Evolutionary conservation across 2,888 invertebrate genomes (phyloP).

Genomic region (Atethmia centrago): DNA sequence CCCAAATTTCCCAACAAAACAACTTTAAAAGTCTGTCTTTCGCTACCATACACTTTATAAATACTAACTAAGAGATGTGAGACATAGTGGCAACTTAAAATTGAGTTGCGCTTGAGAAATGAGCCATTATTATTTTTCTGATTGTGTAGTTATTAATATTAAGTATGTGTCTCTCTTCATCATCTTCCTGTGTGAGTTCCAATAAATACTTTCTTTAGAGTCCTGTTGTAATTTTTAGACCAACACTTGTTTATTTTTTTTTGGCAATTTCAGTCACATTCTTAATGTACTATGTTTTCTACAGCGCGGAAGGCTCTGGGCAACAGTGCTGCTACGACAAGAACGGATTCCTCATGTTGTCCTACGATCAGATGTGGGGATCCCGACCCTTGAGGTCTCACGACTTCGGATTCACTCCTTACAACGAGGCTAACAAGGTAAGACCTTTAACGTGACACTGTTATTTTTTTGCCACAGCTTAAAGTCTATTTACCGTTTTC

Average conservation of each 20-base stretch:
- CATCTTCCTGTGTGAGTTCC: too few species aligned
- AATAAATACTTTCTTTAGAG: background rate
- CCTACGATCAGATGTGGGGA: conserved; percentile 98
- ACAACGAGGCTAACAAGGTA: conserved; percentile 98
- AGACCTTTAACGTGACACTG: background rate
- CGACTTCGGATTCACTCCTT: conserved; percentile 97
- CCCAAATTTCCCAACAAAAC: background rate
- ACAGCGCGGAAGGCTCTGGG: conserved; percentile 96
- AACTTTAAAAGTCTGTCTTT: background rate
- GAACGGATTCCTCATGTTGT: conserved; percentile 97
- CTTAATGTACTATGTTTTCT: conserved; percentile 45
- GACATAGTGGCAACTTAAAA: background rate
- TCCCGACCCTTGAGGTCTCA: conserved; percentile 96
- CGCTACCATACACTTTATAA: background rate
- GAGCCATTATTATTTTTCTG: background rate
- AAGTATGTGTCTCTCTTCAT: background rate
- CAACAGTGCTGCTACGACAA: conserved; percentile 99
- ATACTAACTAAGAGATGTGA: background rate
- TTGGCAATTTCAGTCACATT: background rate
- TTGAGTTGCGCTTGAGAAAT: background rate
- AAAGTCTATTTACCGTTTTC: too few species aligned
- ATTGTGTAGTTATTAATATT: background rate
- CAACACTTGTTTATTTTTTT: background rate
- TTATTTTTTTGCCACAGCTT: background rate
- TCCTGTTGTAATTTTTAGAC: too few species aligned